Evolutionary conservation across 2,113 vertebrate species (phyloP).

Genomic region (Irena cyanogastra): DNA sequence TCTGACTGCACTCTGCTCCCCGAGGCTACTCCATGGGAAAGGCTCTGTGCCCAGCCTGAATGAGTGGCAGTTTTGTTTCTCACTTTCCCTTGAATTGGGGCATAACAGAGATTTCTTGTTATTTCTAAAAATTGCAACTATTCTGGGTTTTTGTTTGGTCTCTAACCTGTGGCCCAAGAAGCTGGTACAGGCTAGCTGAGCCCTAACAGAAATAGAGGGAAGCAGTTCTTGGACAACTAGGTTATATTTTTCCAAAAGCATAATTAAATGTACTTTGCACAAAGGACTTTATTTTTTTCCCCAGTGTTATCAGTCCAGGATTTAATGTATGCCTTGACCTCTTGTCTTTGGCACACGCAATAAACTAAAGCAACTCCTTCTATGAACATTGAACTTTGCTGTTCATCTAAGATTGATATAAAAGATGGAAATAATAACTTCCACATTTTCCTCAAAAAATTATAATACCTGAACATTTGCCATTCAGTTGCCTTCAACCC

Average conservation of each 20-base stretch:
- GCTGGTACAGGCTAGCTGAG: background rate
- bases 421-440: background rate
- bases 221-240: background rate
- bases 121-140: background rate
- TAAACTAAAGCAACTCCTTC: background rate
- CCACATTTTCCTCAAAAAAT: background rate
- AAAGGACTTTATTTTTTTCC: background rate
- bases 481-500: background rate
- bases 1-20: background rate
- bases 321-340: background rate
- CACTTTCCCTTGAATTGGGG: background rate
- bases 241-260: background rate
- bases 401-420: background rate
- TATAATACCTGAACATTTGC: background rate
- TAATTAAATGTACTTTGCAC: background rate
- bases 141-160: background rate
- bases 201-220: background rate
- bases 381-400: no score
- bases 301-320: background rate
- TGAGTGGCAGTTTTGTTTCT: background rate
- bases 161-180: background rate
- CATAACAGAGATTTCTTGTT: background rate
- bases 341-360: background rate
- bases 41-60: background rate
- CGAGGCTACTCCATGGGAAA: background rate